Percentiles rank a stretch among this genome's conserved stretches.
Evolutionary conservation across 2,888 invertebrate genomes (phyloP).

Genomic region (Nymphalis polychloros): DNA sequence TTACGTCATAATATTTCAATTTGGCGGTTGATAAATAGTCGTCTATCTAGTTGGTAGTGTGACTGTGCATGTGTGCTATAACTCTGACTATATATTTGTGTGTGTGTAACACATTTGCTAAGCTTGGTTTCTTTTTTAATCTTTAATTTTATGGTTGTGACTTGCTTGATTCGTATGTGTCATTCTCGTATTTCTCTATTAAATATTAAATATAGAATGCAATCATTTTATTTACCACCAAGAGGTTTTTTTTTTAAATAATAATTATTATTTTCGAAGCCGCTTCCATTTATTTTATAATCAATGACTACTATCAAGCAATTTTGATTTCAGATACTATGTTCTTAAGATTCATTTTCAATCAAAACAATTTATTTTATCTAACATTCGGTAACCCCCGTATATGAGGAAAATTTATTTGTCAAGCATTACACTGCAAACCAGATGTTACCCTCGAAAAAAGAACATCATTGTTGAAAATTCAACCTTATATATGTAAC

Average conservation of each 20-base stretch:
- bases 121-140: no score
- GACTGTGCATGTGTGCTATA: no score
- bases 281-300: constrained; percentile 5
- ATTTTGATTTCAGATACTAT: constrained; percentile 14
- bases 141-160: no score
- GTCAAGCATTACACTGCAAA: constrained; percentile 65
- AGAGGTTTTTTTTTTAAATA: no score
- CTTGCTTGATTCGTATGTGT: no score
- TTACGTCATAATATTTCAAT: background rate
- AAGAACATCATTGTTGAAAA: constrained; percentile 24
- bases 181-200: no score
- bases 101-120: no score
- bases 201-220: no score
- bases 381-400: constrained; percentile 41
- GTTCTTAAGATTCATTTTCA: constrained; percentile 23
- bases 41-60: no score
- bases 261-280: background rate
- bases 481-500: constrained; percentile 10
- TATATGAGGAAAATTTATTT: constrained; percentile 53
- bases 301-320: background rate
- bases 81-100: no score
- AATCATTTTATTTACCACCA: no score
- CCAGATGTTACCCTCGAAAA: constrained; percentile 53
- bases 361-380: constrained; percentile 4
- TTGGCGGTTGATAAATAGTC: no score